Conservation (phyloP, 2,888 invertebrate species). For the Folsomia manolachei region DNA sequence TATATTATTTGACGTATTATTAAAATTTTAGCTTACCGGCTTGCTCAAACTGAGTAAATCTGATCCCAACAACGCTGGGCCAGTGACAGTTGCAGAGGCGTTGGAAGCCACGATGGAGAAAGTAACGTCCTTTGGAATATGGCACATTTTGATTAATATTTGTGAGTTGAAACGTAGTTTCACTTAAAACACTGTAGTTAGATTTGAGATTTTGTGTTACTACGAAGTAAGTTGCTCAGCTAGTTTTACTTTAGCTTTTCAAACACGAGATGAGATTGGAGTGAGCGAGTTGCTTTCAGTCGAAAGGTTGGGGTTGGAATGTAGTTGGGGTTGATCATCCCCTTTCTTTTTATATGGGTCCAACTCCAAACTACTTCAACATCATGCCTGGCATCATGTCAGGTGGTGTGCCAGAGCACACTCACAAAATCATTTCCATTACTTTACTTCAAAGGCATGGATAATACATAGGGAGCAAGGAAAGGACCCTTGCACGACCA, state of each 20-base stretch:
- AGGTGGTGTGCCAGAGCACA: constrained; percentile 51
- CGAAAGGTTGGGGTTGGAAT: constrained; percentile 40
- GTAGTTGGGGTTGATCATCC: constrained; percentile 30
- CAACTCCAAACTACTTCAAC: too few species aligned
- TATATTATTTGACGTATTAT: not conserved
- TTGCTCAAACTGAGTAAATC: constrained; percentile 20
- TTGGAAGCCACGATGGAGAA: constrained; percentile 27
- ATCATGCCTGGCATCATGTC: constrained; percentile 46
- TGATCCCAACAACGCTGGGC: constrained; percentile 20
- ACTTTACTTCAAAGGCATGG: not conserved
- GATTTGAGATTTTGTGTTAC: not conserved
- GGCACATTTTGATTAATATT: constrained; percentile 32
- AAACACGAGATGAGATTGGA: not conserved
- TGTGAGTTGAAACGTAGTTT: not conserved
- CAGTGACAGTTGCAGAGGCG: constrained; percentile 32
- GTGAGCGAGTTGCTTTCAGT: constrained; percentile 28
- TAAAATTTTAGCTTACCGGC: constrained; percentile 39
- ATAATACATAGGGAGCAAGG: not conserved
- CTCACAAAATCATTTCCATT: constrained; percentile 22
- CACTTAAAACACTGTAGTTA: not conserved
- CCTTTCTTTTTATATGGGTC: constrained; percentile 40
- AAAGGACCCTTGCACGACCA: not conserved
- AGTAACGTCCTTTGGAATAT: constrained; percentile 36
- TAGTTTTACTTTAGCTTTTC: not conserved
- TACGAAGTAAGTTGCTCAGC: not conserved